These are phyloP conservation scores for Paramisgurnus dabryanus DNA, from an alignment of 2,113 vertebrate species.

Conservation along the genomic window DNA sequence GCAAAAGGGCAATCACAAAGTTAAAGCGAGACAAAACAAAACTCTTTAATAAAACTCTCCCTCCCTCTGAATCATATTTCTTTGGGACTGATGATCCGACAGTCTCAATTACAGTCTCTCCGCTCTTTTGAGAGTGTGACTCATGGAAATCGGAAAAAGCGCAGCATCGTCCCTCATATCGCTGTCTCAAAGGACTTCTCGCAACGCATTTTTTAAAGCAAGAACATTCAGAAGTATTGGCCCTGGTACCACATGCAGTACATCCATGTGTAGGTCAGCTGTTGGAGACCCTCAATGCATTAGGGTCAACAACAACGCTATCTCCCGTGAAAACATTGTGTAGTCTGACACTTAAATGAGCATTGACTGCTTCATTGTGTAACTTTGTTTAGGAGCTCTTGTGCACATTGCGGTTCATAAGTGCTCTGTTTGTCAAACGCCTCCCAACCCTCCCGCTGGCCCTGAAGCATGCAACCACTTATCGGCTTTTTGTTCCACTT, in stretches of 20 bases:
- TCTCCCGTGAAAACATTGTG: neutral
- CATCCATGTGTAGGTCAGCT: neutral
- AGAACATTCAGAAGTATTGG: constrained; percentile 9
- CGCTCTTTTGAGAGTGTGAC: constrained; percentile 31
- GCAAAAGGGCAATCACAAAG: constrained; percentile 31
- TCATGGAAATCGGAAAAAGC: constrained; percentile 23
- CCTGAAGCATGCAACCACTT: constrained; percentile 21
- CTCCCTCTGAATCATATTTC: constrained; percentile 34
- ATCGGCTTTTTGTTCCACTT: constrained; percentile 23
- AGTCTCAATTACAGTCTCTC: constrained; percentile 31
- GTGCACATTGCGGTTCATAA: neutral
- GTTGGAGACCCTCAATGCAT: constrained; percentile 4
- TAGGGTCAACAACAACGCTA: constrained; percentile 34
- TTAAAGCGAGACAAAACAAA: constrained; percentile 34
- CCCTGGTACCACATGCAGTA: neutral
- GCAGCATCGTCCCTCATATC: neutral
- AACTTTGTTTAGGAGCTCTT: constrained; percentile 23
- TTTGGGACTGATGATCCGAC: constrained; percentile 32
- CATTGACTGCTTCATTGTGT: constrained; percentile 3
- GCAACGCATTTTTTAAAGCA: constrained; percentile 2
- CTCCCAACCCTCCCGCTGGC: constrained; percentile 21
- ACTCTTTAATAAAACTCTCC: constrained; percentile 23
- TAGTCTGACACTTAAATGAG: constrained; percentile 3
- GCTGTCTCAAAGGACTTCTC: constrained; percentile 22
- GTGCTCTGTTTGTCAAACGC: constrained; percentile 4